Evolutionary conservation across 2,797 vertebrate genomes (phyloP), one percentile per base, ranked within the genome.

Genomic region (Pitangus sulphuratus): DNA sequence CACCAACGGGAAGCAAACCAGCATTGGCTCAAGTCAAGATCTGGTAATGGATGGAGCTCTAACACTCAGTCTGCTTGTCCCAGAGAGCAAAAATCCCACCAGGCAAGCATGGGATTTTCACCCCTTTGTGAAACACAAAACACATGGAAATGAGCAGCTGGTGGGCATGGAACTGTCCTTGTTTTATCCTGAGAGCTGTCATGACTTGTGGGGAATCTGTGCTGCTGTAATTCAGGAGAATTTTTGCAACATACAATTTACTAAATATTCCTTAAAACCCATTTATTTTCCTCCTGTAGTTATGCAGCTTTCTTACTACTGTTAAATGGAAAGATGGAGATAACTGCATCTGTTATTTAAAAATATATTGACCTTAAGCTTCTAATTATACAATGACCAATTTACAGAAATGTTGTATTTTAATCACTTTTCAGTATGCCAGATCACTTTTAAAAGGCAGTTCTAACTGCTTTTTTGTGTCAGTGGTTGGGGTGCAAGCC

Each of bases 371-470:
- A 56, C 72, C 61, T 87, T 86, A 89, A 87, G 31, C 42, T 87
- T 82, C 66, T 76, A 89, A 93, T 89, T 94, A 91, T 84, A 82
- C 51, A 61, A 42, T 92, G 84, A 58, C 62, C 89, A 87, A 72
- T 72, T 94, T 91, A 93, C 75, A 87, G 84, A 89, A 87, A 84
- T 87, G 0, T 71, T 87, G 0, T 71, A 75, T 79, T 96, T 92
- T 84, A 94, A 89, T 92, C 82, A 91, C 26, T 89, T 75, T 61
- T 94, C 87, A 45, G 30, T 21, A 45, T 89, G 89, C 82, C 93
- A 94, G 83, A 65, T 51, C 1, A 68, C 20, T 87, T 87, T 47
- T 18, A 53, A 85, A 94, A 87, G 45, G 42, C 62, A 65, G 42
- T 42, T 92, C 72, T 83, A 83, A 40, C 28, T 68, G 56, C 9